A percentile compares a stretch with the other conserved stretches of the same genome.
Evolutionary conservation across 2,797 vertebrate species (phyloP).

Genomic region (Helicolenus hilgendorfi): DNA sequence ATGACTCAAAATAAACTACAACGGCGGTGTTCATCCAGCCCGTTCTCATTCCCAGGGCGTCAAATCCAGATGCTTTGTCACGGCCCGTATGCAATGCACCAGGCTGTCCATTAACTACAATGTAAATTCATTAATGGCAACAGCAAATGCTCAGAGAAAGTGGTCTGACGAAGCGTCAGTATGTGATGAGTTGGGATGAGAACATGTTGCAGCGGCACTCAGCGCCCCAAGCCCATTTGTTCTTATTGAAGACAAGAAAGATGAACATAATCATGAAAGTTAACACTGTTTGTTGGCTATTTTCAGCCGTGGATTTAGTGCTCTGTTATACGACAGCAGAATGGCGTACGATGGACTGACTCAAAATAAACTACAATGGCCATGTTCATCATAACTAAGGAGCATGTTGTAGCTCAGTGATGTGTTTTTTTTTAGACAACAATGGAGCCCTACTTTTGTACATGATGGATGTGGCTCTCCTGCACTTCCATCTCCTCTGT

Average conservation of each 20-base stretch:
- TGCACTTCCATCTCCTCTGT: slow-evolving; percentile 28
- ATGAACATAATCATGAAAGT: background rate
- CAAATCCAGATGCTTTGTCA: no score
- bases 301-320: background rate
- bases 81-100: no score
- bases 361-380: background rate
- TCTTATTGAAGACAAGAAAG: background rate
- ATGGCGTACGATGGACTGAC: background rate
- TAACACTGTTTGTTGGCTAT: background rate
- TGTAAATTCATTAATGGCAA: no score
- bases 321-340: background rate
- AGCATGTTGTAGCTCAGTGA: background rate
- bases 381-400: background rate
- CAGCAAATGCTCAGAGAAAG: no score
- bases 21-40: background rate
- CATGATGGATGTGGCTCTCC: slow-evolving; percentile 48
- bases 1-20: background rate
- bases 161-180: no score
- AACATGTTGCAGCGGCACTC: no score
- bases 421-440: background rate
- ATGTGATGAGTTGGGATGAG: no score
- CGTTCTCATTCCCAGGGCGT: no score
- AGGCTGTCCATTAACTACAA: no score
- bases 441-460: background rate
- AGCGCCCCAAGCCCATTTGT: background rate